Evolutionary conservation across 1,140 invertebrate genomes (phyloP).

Genomic region (Drosophila mojavensis): DNA sequence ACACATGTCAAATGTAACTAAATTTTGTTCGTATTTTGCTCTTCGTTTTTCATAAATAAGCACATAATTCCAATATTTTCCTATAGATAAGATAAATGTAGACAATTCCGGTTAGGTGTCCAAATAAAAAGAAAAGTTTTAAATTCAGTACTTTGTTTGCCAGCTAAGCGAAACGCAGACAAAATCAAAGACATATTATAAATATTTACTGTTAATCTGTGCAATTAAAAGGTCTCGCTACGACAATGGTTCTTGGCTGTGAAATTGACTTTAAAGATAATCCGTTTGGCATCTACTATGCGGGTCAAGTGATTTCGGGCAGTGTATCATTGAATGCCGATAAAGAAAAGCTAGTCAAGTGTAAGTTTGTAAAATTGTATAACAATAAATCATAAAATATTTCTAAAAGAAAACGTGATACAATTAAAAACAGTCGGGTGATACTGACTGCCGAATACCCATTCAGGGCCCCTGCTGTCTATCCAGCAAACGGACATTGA

Average conservation of each 20-base stretch:
- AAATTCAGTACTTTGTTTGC: constrained; percentile 36
- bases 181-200: constrained; percentile 21
- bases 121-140: constrained; percentile 16
- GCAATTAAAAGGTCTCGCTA: neutral
- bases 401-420: neutral
- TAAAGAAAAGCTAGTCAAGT: constrained; percentile 84
- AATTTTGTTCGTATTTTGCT: constrained; percentile 13
- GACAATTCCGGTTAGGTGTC: constrained; percentile 16
- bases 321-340: constrained; percentile 83
- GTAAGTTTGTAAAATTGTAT: constrained; percentile 48
- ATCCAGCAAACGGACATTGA: no score
- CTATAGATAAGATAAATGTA: constrained; percentile 62
- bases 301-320: constrained; percentile 85
- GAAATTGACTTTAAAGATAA: constrained; percentile 84
- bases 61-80: constrained; percentile 40
- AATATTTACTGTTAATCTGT: constrained; percentile 15
- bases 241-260: constrained; percentile 63
- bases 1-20: constrained; percentile 51
- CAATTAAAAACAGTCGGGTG: no score
- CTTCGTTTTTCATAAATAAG: constrained; percentile 33
- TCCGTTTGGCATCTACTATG: constrained; percentile 84
- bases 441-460: no score
- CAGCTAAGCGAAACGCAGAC: constrained; percentile 27
- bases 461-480: no score
- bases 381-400: neutral